phyloP scores from a whole-genome alignment of 2,888 invertebrate species.

The Diarsia rubi region DNA sequence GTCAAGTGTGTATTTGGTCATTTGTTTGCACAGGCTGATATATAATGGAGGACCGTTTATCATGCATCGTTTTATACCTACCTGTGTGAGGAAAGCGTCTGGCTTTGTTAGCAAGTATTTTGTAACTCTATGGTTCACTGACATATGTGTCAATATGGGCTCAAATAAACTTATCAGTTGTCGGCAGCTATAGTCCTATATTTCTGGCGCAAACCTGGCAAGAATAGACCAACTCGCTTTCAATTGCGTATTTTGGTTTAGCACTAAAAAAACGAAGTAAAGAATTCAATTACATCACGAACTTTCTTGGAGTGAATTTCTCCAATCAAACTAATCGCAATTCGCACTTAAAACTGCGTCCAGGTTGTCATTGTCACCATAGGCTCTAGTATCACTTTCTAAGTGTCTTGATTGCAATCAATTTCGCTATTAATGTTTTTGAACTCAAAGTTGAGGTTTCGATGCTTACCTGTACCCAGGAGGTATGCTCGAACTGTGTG shows the following conservation, averaged over 20 bases:
- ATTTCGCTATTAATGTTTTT: not conserved
- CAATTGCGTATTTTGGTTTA: not conserved
- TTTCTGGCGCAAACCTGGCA: not conserved
- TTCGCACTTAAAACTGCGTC: not conserved
- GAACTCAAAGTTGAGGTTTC: not conserved
- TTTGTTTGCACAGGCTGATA: constrained; percentile 1
- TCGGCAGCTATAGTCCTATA: not conserved
- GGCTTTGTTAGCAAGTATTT: not conserved
- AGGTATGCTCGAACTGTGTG: constrained; percentile 82
- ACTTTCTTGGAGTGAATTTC: not conserved
- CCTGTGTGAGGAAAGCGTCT: not conserved
- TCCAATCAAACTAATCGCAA: not conserved
- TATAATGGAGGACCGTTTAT: not conserved
- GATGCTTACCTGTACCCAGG: constrained; percentile 85
- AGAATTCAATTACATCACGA: not conserved
- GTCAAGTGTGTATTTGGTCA: constrained; percentile 31
- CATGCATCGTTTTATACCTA: not conserved
- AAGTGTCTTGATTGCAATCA: not conserved
- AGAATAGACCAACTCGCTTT: no score
- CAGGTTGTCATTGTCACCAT: not conserved
- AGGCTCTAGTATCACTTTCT: no score
- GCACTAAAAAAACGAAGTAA: not conserved
- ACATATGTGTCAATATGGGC: not conserved
- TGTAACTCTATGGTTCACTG: not conserved
- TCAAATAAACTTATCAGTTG: not conserved